Base-by-base conservation (phyloP, 1,140 invertebrate species). In the Diploscapter pachys region DNA sequence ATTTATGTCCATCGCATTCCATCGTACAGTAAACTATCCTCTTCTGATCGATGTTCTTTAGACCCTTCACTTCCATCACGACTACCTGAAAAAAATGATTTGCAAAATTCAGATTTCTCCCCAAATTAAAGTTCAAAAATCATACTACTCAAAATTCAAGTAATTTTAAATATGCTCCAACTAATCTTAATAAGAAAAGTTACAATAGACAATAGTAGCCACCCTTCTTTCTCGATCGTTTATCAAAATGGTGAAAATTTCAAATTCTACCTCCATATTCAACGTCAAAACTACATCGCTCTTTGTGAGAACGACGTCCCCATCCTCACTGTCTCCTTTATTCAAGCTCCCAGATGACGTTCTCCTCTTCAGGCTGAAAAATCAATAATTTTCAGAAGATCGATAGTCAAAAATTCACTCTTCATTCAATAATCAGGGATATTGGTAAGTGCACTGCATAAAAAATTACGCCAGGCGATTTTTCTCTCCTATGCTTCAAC, bases 21-120 rank as follows among this genome's bases (percentile, higher is more conserved):
- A 99, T 99, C 49, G 96, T 99, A 87, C 97, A 99, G 88, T 99
- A 99, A 53, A 99, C 95, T 83, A 99, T 97, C 84, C 95, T 90
- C 89, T 96, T 98, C 11, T 94, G 92, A 79, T 95, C 92, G 79
- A 99, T 88, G 55, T 94, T 96, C 87, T 98, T 98, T 61, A 99
- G 89, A 76, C 95, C 95, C 88, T 97, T 95, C 64, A 99, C 96
- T 89, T 99, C 96, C 92, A 98, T 96, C 57, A 99, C 95, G 82
- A 96, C 91, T 72, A 95, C 92, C 93, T 94, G 54, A 76, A 81
- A 65, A n/a, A 59, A 5, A 13, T 63, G 5, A 9, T 13, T 9
- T 13, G 31, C 31, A 31, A 31, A 31, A 31, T 31, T 31, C 31
- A 31, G 31, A 31, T 31, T 31, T 31, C 1, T 31, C 31, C 31